Evolutionary conservation across 2,797 vertebrate genomes (phyloP).

Genomic region (Xyrichtys novacula): DNA sequence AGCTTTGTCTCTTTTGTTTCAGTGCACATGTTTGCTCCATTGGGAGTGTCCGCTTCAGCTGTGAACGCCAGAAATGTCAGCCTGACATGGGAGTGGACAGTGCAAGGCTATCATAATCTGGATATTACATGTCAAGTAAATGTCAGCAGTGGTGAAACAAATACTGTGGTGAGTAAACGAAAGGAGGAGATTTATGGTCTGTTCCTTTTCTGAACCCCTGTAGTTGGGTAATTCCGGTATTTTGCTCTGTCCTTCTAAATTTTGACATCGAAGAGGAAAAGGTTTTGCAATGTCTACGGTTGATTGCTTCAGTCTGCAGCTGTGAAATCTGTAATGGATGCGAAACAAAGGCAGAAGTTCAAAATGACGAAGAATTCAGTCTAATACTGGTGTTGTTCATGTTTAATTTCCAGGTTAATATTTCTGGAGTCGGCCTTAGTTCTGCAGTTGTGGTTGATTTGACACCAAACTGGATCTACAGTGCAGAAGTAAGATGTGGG

Average conservation of each 20-base stretch:
- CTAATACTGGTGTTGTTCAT: background rate
- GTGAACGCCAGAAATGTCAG: slow-evolving; percentile 60
- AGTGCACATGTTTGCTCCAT: slow-evolving; percentile 69
- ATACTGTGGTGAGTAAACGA: slow-evolving; percentile 59
- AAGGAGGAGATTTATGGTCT: too few species aligned
- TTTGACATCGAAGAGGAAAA: too few species aligned
- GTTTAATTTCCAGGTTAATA: slow-evolving; percentile 34
- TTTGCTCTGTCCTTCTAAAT: too few species aligned
- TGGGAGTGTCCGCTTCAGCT: background rate
- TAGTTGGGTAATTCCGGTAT: too few species aligned
- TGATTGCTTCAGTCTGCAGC: too few species aligned
- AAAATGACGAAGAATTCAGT: too few species aligned
- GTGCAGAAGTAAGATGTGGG: slow-evolving; percentile 59
- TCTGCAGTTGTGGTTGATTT: slow-evolving; percentile 51
- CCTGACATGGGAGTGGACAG: slow-evolving; percentile 70
- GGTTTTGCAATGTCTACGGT: too few species aligned
- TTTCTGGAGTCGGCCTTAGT: slow-evolving; percentile 44
- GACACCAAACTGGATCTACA: slow-evolving; percentile 62
- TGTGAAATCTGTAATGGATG: too few species aligned
- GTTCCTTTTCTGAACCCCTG: too few species aligned
- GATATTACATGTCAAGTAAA: slow-evolving; percentile 69
- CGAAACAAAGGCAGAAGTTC: too few species aligned
- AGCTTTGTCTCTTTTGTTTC: slow-evolving; percentile 11
- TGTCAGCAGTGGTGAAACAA: background rate
- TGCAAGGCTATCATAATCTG: slow-evolving; percentile 31